A percentile compares a stretch with the other conserved stretches of the same genome.
Evolutionary conservation across 2,888 invertebrate species (phyloP).

Genomic region (Leptinotarsa tumamoca): DNA sequence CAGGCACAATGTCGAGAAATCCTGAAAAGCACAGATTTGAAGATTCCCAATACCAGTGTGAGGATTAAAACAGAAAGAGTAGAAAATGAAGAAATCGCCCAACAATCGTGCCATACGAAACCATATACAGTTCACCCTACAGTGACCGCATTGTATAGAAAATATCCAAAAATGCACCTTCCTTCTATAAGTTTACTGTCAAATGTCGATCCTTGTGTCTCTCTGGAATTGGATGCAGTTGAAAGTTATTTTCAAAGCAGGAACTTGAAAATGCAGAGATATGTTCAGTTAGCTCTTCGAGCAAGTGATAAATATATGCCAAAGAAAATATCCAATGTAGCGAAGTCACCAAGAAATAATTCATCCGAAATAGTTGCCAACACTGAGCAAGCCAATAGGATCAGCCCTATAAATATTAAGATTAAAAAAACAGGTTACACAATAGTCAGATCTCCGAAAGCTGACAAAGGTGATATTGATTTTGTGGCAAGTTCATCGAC

Average conservation of each 20-base stretch:
- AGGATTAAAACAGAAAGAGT: conserved; percentile 35
- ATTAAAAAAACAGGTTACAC: background rate
- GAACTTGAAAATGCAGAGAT: conserved; percentile 29
- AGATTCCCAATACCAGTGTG: conserved; percentile 38
- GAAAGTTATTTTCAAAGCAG: conserved; percentile 45
- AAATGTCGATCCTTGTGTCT: conserved; percentile 45
- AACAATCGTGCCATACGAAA: background rate
- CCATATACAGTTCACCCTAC: conserved; percentile 36
- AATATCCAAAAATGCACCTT: conserved; percentile 39
- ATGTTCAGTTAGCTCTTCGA: conserved; percentile 20
- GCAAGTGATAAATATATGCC: background rate
- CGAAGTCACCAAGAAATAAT: background rate
- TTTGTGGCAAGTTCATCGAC: too few species aligned
- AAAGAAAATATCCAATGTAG: background rate
- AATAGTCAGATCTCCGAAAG: background rate
- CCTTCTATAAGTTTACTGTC: conserved; percentile 22
- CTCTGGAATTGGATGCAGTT: conserved; percentile 49
- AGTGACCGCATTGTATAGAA: conserved; percentile 38
- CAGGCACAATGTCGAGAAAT: conserved; percentile 35
- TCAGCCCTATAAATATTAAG: background rate
- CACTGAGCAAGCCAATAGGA: background rate
- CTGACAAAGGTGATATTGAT: too few species aligned
- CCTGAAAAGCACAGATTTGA: conserved; percentile 27
- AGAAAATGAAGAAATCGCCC: background rate
- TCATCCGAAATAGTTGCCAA: background rate